These are phyloP conservation scores for Orthonychiurus folsomi DNA, from an alignment of 2,888 invertebrate genomes.

Conservation along the genomic window DNA sequence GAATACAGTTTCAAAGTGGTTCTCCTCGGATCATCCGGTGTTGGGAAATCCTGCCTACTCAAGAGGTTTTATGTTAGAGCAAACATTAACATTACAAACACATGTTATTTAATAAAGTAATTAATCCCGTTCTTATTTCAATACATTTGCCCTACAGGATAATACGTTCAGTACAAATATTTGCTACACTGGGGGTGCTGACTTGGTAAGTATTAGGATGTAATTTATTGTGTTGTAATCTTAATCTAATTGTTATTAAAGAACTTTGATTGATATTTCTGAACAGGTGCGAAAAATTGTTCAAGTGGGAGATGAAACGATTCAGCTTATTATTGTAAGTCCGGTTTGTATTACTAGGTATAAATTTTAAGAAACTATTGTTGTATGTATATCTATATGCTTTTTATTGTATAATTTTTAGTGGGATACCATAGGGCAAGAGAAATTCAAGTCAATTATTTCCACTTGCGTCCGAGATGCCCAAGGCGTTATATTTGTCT, in stretches of 20 bases:
- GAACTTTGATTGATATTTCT: no score
- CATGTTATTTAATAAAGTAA: not conserved
- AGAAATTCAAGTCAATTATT: slow-evolving; percentile 33
- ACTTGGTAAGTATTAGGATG: slow-evolving; percentile 31
- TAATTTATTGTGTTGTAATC: no score
- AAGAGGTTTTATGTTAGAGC: slow-evolving; percentile 32
- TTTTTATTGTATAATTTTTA: slow-evolving; percentile 8
- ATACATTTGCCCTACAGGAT: slow-evolving; percentile 23
- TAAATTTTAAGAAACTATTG: not conserved
- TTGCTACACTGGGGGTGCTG: slow-evolving; percentile 34
- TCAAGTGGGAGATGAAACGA: slow-evolving; percentile 31
- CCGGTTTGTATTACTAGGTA: not conserved
- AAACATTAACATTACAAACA: not conserved
- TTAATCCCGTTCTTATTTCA: not conserved
- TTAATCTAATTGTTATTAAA: no score
- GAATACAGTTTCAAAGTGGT: slow-evolving; percentile 37
- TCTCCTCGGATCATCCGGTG: slow-evolving; percentile 33
- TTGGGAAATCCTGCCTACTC: slow-evolving; percentile 34
- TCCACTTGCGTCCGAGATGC: slow-evolving; percentile 37
- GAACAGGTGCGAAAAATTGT: slow-evolving; percentile 31
- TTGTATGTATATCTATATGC: no score
- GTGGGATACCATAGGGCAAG: slow-evolving; percentile 38
- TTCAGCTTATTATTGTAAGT: slow-evolving; percentile 34
- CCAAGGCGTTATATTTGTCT: slow-evolving; percentile 38
- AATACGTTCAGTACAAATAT: slow-evolving; percentile 30